These are phyloP conservation scores for Plagodis dolabraria DNA, from an alignment of 2,888 invertebrate species.

Conservation along the genomic window DNA sequence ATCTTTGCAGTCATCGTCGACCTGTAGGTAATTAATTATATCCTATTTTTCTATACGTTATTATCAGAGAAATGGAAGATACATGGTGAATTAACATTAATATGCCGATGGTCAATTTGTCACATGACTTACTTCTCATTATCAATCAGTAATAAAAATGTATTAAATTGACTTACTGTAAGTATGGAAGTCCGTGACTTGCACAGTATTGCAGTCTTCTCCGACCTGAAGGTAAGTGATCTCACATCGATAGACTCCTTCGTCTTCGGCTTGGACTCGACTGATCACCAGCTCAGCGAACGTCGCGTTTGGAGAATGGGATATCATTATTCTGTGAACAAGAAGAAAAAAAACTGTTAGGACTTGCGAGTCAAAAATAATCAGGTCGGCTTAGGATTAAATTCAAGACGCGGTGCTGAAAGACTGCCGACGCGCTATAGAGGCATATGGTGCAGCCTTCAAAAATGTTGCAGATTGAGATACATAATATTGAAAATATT, in stretches of 20 bases:
- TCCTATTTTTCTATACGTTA: too few species aligned
- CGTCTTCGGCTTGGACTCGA: slow-evolving; percentile 88
- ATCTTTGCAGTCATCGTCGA: too few species aligned
- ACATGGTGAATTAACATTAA: background rate
- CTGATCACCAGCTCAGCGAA: slow-evolving; percentile 88
- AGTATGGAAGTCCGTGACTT: slow-evolving; percentile 91
- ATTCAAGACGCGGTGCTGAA: too few species aligned
- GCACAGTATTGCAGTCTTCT: slow-evolving; percentile 92
- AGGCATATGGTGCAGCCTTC: too few species aligned
- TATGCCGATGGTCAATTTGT: background rate
- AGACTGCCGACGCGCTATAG: too few species aligned
- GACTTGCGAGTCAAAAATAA: background rate
- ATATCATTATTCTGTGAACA: slow-evolving; percentile 88
- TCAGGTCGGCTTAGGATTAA: too few species aligned
- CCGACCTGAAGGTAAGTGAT: slow-evolving; percentile 92
- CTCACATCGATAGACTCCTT: slow-evolving; percentile 93
- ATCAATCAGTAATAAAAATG: background rate
- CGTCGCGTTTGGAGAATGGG: slow-evolving; percentile 87
- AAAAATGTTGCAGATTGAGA: too few species aligned
- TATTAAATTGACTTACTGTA: slow-evolving; percentile 87
- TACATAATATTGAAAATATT: too few species aligned
- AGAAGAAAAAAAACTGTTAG: slow-evolving; percentile 17
- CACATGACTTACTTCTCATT: background rate
- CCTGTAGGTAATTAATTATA: too few species aligned
- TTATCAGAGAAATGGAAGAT: background rate